Conservation (phyloP, 2,888 invertebrate genomes). For the Arrhopalites spinosus region DNA sequence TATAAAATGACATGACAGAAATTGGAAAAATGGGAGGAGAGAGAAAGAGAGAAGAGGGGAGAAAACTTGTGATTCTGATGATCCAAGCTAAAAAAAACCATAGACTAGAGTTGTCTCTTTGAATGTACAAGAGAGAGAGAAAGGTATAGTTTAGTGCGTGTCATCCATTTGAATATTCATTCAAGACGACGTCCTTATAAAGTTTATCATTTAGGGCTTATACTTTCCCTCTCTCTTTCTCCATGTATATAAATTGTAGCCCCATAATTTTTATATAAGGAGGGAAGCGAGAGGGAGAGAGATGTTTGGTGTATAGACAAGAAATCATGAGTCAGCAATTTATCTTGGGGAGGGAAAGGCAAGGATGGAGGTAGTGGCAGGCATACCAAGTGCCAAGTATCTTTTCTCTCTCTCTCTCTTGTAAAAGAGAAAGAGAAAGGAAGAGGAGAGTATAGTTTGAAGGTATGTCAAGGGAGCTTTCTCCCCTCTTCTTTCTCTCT, state of each 20-base stretch:
- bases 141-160: background rate
- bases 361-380: conserved; percentile 7
- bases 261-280: too few relatives aligned
- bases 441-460: conserved; percentile 19
- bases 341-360: conserved; percentile 24
- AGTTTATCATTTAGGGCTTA: background rate
- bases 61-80: too few relatives aligned
- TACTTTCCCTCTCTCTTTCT: too few relatives aligned
- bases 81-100: too few relatives aligned
- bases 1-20: too few relatives aligned
- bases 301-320: background rate
- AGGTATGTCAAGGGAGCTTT: conserved; percentile 28
- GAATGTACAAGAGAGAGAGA: background rate
- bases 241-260: too few relatives aligned
- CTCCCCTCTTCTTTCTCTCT: too few relatives aligned
- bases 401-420: too few relatives aligned
- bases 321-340: conserved; percentile 40
- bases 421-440: background rate
- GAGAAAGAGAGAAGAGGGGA: too few relatives aligned
- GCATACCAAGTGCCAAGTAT: background rate
- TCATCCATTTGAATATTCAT: conserved; percentile 7
- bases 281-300: background rate
- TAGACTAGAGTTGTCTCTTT: too few relatives aligned
- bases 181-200: background rate
- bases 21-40: too few relatives aligned